Conservation (phyloP, 2,888 invertebrate species). For the Ectemnius lituratus region DNA sequence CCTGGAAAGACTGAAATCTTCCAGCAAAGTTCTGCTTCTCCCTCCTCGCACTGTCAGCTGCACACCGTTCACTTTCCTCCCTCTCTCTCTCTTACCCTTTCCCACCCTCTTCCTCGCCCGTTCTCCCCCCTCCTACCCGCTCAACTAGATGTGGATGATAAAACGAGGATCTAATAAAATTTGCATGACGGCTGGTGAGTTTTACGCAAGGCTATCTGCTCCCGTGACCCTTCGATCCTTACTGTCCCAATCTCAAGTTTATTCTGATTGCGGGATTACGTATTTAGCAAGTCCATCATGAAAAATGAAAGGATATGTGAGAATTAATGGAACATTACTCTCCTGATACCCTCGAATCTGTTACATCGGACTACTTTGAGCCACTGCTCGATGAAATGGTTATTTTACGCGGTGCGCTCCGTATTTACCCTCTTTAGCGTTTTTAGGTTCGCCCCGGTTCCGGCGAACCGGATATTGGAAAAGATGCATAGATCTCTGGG, state of each 20-base stretch:
- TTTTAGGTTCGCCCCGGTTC: too few relatives aligned
- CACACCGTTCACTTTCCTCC: slow-evolving; percentile 23
- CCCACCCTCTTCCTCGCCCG: not conserved
- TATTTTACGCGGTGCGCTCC: too few relatives aligned
- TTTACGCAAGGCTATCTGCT: slow-evolving; percentile 41
- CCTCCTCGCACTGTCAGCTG: slow-evolving; percentile 5
- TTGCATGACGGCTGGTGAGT: slow-evolving; percentile 42
- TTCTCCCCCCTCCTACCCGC: not conserved
- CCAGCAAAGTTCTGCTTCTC: slow-evolving; percentile 43
- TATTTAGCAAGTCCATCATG: too few relatives aligned
- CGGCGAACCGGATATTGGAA: too few relatives aligned
- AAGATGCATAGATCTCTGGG: not conserved
- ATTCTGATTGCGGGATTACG: not conserved
- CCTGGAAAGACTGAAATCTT: slow-evolving; percentile 51
- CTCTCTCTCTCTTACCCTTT: not conserved
- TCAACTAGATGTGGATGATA: slow-evolving; percentile 31
- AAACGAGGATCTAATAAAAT: slow-evolving; percentile 49
- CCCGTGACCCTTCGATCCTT: slow-evolving; percentile 1
- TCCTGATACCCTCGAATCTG: too few relatives aligned
- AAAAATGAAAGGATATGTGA: too few relatives aligned
- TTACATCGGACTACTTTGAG: too few relatives aligned
- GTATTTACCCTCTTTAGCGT: too few relatives aligned
- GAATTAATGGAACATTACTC: too few relatives aligned
- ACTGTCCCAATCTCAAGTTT: not conserved
- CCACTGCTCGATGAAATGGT: too few relatives aligned